Conservation (phyloP, 92 coral and sea anemone species). For the Palythoa heliodiscus region DNA sequence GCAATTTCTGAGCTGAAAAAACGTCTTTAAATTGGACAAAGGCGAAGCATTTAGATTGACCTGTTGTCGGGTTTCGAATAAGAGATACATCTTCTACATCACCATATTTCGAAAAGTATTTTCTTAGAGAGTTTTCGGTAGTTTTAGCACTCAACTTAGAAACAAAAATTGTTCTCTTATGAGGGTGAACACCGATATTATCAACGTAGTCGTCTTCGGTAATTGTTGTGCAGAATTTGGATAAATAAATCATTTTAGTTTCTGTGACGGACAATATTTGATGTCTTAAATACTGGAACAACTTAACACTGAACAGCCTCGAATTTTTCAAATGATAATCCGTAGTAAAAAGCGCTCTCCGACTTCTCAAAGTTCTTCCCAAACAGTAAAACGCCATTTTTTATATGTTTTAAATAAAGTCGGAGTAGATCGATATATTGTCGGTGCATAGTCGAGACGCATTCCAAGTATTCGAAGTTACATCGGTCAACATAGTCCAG, state of each 20-base stretch:
- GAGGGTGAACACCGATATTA: background rate
- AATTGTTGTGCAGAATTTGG: background rate
- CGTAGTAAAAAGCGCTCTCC: background rate
- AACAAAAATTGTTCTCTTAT: constrained; percentile 30
- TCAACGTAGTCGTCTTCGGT: background rate
- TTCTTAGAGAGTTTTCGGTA: constrained; percentile 1
- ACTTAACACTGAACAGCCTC: background rate
- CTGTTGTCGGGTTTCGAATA: constrained; percentile 28
- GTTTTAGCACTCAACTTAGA: constrained; percentile 24
- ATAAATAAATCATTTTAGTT: background rate
- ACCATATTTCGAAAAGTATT: constrained; percentile 22
- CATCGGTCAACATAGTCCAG: background rate
- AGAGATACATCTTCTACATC: constrained; percentile 12
- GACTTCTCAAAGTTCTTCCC: background rate
- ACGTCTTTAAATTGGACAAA: constrained; percentile 57
- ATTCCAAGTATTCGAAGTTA: background rate
- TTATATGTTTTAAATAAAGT: background rate
- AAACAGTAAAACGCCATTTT: background rate
- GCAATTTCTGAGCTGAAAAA: constrained; percentile 45
- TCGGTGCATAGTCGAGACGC: background rate
- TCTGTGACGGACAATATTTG: background rate
- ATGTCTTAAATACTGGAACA: background rate
- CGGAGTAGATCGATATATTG: constrained; percentile 18
- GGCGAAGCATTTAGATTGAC: constrained; percentile 51
- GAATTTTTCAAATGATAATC: background rate